Percentiles rank a stretch among this genome's conserved stretches.
Evolutionary conservation across 2,113 vertebrate species (phyloP).

Genomic region (Forbesichthys agassizii): DNA sequence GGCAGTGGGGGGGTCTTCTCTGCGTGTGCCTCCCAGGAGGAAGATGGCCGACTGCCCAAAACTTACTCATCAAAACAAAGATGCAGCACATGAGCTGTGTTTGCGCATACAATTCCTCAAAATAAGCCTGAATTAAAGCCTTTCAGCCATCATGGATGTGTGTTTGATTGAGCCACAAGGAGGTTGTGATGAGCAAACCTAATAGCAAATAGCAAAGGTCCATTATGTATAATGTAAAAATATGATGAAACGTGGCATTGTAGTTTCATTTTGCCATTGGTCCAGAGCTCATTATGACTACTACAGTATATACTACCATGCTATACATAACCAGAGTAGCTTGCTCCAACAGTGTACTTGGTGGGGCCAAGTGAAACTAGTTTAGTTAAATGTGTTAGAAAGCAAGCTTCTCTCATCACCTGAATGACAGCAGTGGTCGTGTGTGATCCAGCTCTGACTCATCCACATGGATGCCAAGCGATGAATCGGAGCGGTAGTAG

Average conservation of each 20-base stretch:
- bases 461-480: conserved; percentile 93
- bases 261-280: too few species aligned
- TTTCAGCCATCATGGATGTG: too few species aligned
- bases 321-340: too few species aligned
- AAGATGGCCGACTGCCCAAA: conserved; percentile 95
- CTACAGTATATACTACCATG: too few species aligned
- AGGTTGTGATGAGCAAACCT: too few species aligned
- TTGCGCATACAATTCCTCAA: background rate
- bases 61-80: conserved; percentile 64
- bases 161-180: too few species aligned
- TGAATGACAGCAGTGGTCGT: conserved; percentile 89
- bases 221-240: too few species aligned
- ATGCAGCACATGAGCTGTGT: background rate
- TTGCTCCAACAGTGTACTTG: too few species aligned
- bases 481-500: conserved; percentile 91
- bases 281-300: too few species aligned
- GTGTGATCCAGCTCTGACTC: conserved; percentile 90
- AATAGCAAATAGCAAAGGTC: too few species aligned
- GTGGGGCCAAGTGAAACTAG: background rate
- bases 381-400: background rate
- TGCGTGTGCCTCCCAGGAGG: conserved; percentile 85
- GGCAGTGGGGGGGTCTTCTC: conserved; percentile 84
- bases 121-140: background rate
- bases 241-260: too few species aligned
- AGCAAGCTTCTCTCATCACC: conserved; percentile 70